These are phyloP conservation scores for Oophaga pumilio DNA, from an alignment of 2,113 vertebrate species.

Conservation along the genomic window DNA sequence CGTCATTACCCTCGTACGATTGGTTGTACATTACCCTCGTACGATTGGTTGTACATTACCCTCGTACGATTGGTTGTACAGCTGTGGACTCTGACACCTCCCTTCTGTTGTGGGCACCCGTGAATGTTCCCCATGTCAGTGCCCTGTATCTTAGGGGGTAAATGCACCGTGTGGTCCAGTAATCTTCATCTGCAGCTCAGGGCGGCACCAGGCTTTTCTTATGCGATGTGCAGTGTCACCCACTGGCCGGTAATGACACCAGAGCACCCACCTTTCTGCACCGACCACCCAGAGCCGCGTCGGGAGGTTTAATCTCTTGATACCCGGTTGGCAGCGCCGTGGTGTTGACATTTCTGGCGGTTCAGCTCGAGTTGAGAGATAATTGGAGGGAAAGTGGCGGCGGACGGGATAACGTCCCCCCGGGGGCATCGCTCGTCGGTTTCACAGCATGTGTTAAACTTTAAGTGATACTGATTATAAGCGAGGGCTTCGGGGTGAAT, in stretches of 20 bases:
- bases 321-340: constrained; percentile 69
- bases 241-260: not conserved
- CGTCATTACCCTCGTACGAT: too few species aligned
- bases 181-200: too few species aligned
- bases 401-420: constrained; percentile 68
- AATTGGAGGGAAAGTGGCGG: constrained; percentile 69
- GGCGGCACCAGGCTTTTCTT: too few species aligned
- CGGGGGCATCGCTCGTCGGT: constrained; percentile 65
- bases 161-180: too few species aligned
- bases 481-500: constrained; percentile 70
- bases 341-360: constrained; percentile 71
- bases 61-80: too few species aligned
- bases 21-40: too few species aligned
- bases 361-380: constrained; percentile 80
- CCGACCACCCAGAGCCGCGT: not conserved
- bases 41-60: too few species aligned
- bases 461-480: constrained; percentile 76
- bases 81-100: too few species aligned
- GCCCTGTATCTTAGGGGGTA: too few species aligned
- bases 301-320: constrained; percentile 59
- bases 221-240: too few species aligned
- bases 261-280: constrained; percentile 10
- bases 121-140: too few species aligned
- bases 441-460: constrained; percentile 76
- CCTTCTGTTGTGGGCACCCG: too few species aligned